Conservation (phyloP, 2,888 invertebrate species). For the Caenorhabditis uteleia region DNA sequence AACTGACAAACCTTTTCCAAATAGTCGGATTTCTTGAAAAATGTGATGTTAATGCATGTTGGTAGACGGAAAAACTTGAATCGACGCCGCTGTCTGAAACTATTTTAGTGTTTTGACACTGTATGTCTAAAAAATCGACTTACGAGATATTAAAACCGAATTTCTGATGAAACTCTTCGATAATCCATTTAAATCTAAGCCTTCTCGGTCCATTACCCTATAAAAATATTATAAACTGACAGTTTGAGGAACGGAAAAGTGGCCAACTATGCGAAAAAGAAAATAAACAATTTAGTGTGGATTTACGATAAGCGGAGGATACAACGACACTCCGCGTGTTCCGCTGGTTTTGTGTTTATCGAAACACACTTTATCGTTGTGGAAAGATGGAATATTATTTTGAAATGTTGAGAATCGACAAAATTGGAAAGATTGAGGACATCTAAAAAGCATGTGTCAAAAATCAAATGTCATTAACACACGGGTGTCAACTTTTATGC, state of each 20-base stretch:
- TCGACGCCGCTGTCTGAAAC: constrained; percentile 47
- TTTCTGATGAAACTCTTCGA: constrained; percentile 22
- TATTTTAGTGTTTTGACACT: neutral
- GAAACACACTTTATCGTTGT: neutral
- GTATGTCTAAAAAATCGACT: constrained; percentile 3
- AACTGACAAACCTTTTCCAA: constrained; percentile 42
- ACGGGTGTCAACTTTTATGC: too few species aligned
- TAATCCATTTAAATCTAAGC: constrained; percentile 27
- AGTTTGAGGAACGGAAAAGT: neutral
- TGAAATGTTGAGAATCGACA: too few species aligned
- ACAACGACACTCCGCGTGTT: constrained; percentile 10
- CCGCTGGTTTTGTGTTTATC: neutral
- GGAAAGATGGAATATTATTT: neutral
- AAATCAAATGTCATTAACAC: too few species aligned
- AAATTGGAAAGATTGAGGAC: too few species aligned
- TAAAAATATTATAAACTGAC: neutral
- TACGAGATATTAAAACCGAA: constrained; percentile 28
- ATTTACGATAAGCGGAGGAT: neutral
- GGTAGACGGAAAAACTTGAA: constrained; percentile 41
- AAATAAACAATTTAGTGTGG: neutral
- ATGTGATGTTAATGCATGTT: constrained; percentile 46
- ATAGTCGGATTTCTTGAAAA: constrained; percentile 44
- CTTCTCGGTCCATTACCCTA: constrained; percentile 22
- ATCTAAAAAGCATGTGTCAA: too few species aligned
- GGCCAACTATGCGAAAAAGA: neutral